Conservation (phyloP, 1,140 invertebrate species). For the Brachionus plicatilis region DNA sequence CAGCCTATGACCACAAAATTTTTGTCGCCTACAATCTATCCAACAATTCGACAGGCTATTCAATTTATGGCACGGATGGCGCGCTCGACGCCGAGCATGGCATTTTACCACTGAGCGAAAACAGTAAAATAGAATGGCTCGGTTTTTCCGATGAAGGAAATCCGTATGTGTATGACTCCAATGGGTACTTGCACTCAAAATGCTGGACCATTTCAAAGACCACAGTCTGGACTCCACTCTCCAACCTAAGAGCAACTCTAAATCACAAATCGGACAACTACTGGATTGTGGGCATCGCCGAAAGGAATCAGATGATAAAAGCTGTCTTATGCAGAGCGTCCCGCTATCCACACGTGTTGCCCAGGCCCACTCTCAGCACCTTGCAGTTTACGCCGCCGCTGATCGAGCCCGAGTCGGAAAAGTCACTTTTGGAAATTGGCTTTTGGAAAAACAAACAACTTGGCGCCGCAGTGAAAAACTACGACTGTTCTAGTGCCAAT, state of each 20-base stretch:
- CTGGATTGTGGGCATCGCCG: conserved; percentile 72
- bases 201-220: conserved; percentile 62
- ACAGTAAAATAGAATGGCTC: conserved; percentile 5
- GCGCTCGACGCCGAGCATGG: neutral
- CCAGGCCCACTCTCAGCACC: conserved; percentile 72
- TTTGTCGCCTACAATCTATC: conserved; percentile 70
- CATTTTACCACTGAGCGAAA: conserved; percentile 16
- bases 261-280: conserved; percentile 66
- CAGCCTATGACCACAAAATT: conserved; percentile 66
- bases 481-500: neutral
- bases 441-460: conserved; percentile 22
- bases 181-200: conserved; percentile 55
- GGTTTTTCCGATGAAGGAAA: conserved; percentile 62
- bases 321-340: conserved; percentile 80
- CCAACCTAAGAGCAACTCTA: conserved; percentile 64
- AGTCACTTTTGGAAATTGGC: conserved; percentile 66
- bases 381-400: conserved; percentile 65
- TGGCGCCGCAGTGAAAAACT: neutral
- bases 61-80: conserved; percentile 4
- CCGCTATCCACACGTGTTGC: conserved; percentile 75
- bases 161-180: conserved; percentile 61
- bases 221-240: conserved; percentile 71
- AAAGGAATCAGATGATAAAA: conserved; percentile 68
- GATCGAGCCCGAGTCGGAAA: conserved; percentile 74
- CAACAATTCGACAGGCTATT: neutral